Evolutionary conservation across 2,888 invertebrate genomes (phyloP).

Genomic region (Drosophila rellima): DNA sequence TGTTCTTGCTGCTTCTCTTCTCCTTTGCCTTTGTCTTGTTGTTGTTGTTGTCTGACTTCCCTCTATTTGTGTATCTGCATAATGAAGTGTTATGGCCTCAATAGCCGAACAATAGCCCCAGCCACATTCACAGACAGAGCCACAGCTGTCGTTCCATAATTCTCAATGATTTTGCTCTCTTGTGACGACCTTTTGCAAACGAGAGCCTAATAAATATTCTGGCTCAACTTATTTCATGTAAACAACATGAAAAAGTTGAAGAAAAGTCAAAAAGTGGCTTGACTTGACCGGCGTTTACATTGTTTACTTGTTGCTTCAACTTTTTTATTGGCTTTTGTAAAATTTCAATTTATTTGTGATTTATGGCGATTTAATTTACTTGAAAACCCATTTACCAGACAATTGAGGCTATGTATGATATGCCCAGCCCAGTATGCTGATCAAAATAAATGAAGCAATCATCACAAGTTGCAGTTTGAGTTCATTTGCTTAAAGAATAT

Average conservation of each 20-base stretch:
- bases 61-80: slow-evolving; percentile 44
- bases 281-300: slow-evolving; percentile 24
- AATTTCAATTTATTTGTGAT: slow-evolving; percentile 51
- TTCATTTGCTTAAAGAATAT: no score
- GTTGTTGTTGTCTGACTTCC: slow-evolving; percentile 7
- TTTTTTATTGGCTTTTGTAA: slow-evolving; percentile 35
- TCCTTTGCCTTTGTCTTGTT: background rate
- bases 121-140: slow-evolving; percentile 1
- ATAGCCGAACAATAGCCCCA: slow-evolving; percentile 46
- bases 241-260: slow-evolving; percentile 32
- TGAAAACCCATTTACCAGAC: slow-evolving; percentile 17
- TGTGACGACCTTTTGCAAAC: slow-evolving; percentile 32
- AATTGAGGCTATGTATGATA: slow-evolving; percentile 15
- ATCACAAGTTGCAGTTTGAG: background rate
- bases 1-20: slow-evolving; percentile 13
- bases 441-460: slow-evolving; percentile 11
- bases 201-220: slow-evolving; percentile 29
- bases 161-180: slow-evolving; percentile 36
- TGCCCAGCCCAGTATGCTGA: background rate
- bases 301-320: slow-evolving; percentile 44
- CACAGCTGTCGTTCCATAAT: slow-evolving; percentile 30
- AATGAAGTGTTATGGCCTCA: slow-evolving; percentile 63
- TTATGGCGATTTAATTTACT: slow-evolving; percentile 56
- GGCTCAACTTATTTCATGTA: slow-evolving; percentile 10
- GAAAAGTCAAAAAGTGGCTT: slow-evolving; percentile 36